Evolutionary conservation across 2,797 vertebrate genomes (phyloP).

Genomic region (Danio kyathit): DNA sequence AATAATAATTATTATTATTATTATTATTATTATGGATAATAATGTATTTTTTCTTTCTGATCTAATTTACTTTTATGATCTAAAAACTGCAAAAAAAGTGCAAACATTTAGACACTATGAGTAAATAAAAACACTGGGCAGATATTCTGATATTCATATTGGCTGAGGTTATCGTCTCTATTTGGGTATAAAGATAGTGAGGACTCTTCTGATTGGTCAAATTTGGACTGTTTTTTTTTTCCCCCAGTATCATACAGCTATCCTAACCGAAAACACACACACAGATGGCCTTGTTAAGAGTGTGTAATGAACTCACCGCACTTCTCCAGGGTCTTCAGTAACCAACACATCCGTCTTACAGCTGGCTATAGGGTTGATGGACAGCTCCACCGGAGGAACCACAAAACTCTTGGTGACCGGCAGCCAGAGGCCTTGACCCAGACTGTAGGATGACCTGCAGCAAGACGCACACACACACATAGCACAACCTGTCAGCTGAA

Average conservation of each 20-base stretch:
- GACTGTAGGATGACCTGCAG: slow-evolving; percentile 90
- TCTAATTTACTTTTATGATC: too few relatives aligned
- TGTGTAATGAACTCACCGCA: slow-evolving; percentile 86
- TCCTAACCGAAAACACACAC: neutral
- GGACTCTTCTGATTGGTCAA: too few relatives aligned
- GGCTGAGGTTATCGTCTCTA: too few relatives aligned
- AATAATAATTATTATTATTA: too few relatives aligned
- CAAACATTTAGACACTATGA: too few relatives aligned
- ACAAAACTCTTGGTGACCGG: slow-evolving; percentile 99
- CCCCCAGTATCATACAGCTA: neutral
- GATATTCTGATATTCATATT: too few relatives aligned
- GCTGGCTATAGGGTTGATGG: slow-evolving; percentile 97
- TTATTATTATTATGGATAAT: too few relatives aligned
- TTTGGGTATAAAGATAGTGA: too few relatives aligned
- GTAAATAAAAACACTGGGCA: too few relatives aligned
- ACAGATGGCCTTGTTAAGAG: slow-evolving; percentile 22
- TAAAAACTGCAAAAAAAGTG: too few relatives aligned
- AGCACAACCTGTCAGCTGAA: slow-evolving; percentile 6
- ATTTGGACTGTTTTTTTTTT: too few relatives aligned
- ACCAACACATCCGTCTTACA: slow-evolving; percentile 98
- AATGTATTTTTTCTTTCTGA: too few relatives aligned
- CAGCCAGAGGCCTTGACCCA: slow-evolving; percentile 97
- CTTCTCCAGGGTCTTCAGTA: slow-evolving; percentile 95
- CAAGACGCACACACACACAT: slow-evolving; percentile 30
- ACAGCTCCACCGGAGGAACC: slow-evolving; percentile 95